Evolutionary conservation across 1,140 invertebrate genomes (phyloP).

Genomic region (Bombus ignitus): DNA sequence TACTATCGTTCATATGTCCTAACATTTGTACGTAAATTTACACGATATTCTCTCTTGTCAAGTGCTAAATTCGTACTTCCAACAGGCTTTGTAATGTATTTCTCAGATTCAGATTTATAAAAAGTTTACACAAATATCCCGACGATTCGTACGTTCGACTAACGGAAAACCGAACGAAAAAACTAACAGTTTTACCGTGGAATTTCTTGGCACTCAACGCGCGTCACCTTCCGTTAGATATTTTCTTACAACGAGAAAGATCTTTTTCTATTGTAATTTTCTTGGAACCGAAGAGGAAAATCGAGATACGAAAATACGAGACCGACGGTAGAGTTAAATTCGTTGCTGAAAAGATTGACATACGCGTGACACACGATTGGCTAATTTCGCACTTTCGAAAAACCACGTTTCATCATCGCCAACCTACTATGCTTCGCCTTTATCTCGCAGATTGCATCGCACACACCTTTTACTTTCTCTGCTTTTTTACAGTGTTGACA

Average conservation of each 20-base stretch:
- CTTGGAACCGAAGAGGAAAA: too few relatives aligned
- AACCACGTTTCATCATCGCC: neutral
- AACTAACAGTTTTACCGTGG: too few relatives aligned
- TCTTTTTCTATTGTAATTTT: too few relatives aligned
- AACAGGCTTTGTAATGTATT: neutral
- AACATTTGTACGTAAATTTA: too few relatives aligned
- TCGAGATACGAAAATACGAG: too few relatives aligned
- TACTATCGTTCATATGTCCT: too few relatives aligned
- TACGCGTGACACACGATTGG: neutral
- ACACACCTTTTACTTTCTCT: neutral
- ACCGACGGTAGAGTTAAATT: too few relatives aligned
- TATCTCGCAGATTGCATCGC: too few relatives aligned
- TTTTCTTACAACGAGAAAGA: too few relatives aligned
- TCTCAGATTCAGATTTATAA: neutral
- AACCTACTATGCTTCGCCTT: neutral
- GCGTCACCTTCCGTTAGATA: too few relatives aligned
- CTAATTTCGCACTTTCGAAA: neutral
- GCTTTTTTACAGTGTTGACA: neutral
- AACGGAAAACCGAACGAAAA: neutral
- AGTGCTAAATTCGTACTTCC: neutral
- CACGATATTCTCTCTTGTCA: neutral
- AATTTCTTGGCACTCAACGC: too few relatives aligned
- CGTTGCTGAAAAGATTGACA: too few relatives aligned
- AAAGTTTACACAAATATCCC: neutral
- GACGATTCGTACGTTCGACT: accelerated